Percentiles rank a stretch among this genome's conserved stretches.
Conservation (phyloP, 2,113 vertebrate species). For the Butorides virescens region DNA sequence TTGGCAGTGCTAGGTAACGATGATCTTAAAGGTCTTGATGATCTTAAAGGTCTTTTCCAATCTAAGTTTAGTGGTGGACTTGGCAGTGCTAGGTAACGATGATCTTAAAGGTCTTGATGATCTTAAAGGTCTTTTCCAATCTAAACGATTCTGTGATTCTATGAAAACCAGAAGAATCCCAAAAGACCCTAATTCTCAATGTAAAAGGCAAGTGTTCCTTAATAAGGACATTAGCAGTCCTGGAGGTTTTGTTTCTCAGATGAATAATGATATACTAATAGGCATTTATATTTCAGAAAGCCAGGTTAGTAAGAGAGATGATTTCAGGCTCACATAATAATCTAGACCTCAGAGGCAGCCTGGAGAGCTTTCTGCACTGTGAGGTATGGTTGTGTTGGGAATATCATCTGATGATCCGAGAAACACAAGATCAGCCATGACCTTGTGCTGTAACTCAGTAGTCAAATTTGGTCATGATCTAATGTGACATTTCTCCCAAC, state of each 20-base stretch:
- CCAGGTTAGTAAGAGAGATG: not conserved
- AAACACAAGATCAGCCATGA: not conserved
- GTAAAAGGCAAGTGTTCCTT: not conserved
- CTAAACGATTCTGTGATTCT: too few relatives aligned
- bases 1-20: too few relatives aligned
- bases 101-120: too few relatives aligned
- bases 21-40: too few relatives aligned
- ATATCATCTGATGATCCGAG: not conserved
- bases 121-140: too few relatives aligned
- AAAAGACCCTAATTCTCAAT: not conserved
- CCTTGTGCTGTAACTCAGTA: not conserved
- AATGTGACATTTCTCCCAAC: not conserved
- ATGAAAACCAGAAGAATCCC: not conserved
- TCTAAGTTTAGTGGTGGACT: too few relatives aligned
- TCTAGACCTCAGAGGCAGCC: not conserved
- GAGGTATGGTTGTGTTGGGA: not conserved
- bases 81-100: too few relatives aligned
- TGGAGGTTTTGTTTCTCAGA: not conserved
- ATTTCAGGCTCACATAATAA: not conserved
- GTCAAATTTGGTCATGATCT: not conserved
- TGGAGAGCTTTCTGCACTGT: not conserved
- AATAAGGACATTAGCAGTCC: not conserved
- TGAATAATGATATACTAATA: not conserved
- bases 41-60: too few relatives aligned
- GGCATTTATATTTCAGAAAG: not conserved